These are phyloP conservation scores for Nyctibius grandis DNA, from an alignment of 2,797 vertebrate species.

Conservation along the genomic window DNA sequence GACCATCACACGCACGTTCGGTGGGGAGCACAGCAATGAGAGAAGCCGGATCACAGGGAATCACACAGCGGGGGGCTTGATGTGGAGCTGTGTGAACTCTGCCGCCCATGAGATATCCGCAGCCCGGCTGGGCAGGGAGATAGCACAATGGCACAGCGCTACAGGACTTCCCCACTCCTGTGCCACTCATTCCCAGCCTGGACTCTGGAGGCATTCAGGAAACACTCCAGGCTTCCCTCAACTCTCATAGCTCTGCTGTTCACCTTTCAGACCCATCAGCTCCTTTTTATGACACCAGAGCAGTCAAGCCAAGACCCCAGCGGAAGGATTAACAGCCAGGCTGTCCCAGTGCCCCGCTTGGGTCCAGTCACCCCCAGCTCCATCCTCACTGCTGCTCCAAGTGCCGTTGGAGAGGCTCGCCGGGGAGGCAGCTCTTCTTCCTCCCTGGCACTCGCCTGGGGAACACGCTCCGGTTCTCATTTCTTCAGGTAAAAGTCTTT, in stretches of 20 bases:
- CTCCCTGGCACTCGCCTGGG: accelerated
- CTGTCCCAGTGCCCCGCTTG: neutral
- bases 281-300: neutral
- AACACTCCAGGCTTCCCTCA: neutral
- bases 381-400: neutral
- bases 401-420: accelerated
- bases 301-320: neutral
- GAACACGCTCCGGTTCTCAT: accelerated
- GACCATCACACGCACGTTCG: accelerated
- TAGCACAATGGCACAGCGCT: neutral
- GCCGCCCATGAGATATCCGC: accelerated
- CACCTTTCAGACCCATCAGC: neutral
- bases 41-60: neutral
- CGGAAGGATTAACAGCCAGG: neutral
- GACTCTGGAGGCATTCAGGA: neutral
- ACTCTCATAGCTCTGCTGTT: neutral
- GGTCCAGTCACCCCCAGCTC: neutral
- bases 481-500: neutral
- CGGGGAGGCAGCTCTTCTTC: neutral
- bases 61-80: neutral
- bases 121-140: neutral
- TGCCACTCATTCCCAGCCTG: neutral
- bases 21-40: neutral
- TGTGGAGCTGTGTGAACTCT: neutral
- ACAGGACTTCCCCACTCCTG: neutral